Percentiles rank a stretch among this genome's conserved stretches.
These are phyloP conservation scores for Mustela lutreola DNA, from an alignment of 2,113 vertebrate genomes.

Conservation along the genomic window DNA sequence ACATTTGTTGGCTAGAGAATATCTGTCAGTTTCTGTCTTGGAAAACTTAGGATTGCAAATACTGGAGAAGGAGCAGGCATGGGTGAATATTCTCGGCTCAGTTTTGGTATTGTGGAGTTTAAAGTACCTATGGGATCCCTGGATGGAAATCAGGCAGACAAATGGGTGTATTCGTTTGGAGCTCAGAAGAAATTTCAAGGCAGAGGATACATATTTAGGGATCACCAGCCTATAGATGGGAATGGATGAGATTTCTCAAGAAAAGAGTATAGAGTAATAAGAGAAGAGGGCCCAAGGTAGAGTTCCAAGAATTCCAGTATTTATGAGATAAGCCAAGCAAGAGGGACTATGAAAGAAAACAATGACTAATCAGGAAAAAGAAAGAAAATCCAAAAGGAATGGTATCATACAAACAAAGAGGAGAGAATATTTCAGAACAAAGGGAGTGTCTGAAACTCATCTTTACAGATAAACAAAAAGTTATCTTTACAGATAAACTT, in stretches of 20 bases:
- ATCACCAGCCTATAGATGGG: not conserved
- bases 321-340: slow-evolving; percentile 5
- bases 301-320: not conserved
- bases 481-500: too few species aligned
- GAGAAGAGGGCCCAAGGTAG: not conserved
- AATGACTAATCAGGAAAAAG: not conserved
- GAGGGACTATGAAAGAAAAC: not conserved
- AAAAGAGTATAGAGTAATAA: not conserved
- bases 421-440: not conserved
- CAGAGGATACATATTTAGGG: not conserved
- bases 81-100: not conserved
- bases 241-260: not conserved
- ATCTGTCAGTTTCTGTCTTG: not conserved
- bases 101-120: not conserved
- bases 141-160: not conserved
- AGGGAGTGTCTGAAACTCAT: not conserved
- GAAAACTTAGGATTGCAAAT: not conserved
- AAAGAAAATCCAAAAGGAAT: not conserved
- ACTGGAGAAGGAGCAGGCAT: not conserved
- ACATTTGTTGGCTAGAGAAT: not conserved
- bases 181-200: not conserved
- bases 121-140: not conserved
- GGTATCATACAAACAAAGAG: not conserved
- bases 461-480: not conserved
- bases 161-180: not conserved